Percentiles rank a stretch among this genome's conserved stretches.
These are phyloP conservation scores for Argyresthia goedartella DNA, from an alignment of 2,888 invertebrate species.

Conservation along the genomic window DNA sequence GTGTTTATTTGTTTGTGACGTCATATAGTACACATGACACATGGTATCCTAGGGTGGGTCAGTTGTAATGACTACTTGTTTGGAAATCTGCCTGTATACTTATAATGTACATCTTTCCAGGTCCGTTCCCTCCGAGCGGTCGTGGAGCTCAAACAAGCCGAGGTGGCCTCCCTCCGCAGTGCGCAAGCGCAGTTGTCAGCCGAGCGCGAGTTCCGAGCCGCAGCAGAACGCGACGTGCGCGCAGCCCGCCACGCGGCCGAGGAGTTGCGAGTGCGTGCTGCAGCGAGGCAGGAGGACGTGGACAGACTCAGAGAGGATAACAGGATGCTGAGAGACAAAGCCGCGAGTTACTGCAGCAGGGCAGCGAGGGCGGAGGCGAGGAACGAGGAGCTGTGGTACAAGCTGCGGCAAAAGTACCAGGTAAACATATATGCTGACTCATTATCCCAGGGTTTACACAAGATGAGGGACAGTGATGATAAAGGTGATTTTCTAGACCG, in stretches of 20 bases:
- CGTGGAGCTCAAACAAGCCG: conserved; percentile 88
- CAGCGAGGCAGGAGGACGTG: conserved; percentile 81
- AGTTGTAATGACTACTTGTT: too few species aligned
- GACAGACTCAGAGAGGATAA: conserved; percentile 71
- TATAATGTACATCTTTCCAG: too few species aligned
- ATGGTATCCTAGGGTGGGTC: too few species aligned
- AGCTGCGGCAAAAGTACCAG: conserved; percentile 85
- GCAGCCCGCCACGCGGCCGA: conserved; percentile 86
- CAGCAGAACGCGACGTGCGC: conserved; percentile 80
- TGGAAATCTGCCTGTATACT: too few species aligned
- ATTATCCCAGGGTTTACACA: too few species aligned
- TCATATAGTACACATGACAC: too few species aligned
- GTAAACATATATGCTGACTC: too few species aligned
- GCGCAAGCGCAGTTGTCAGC: conserved; percentile 77
- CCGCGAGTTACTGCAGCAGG: conserved; percentile 82
- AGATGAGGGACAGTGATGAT: too few species aligned
- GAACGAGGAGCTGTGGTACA: conserved; percentile 92
- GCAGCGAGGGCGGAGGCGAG: conserved; percentile 83
- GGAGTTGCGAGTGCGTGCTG: conserved; percentile 85
- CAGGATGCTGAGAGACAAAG: conserved; percentile 78
- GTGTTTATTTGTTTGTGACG: too few species aligned
- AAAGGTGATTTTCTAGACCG: too few species aligned
- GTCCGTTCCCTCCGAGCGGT: conserved; percentile 84
- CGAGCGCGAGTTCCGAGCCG: conserved; percentile 81
- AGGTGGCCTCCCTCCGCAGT: conserved; percentile 83